Base-by-base conservation (phyloP, 2,113 vertebrate species). In the Dipodomys spectabilis region DNA sequence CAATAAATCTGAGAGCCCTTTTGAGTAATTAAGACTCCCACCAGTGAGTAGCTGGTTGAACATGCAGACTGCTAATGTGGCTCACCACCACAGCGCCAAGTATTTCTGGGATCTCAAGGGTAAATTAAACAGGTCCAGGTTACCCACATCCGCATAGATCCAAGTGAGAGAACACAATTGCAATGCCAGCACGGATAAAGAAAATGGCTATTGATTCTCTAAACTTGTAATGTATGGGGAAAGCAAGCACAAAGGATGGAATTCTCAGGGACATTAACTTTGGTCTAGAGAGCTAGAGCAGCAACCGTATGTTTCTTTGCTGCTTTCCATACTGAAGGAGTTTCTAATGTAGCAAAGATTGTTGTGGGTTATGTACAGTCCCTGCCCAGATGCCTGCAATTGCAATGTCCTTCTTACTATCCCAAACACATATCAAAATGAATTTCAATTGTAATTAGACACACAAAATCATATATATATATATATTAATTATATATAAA, bases 301-400 rank as follows among this genome's bases (percentile, higher is more conserved):
- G 90, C 64, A 74, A n/a, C 30, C 72, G 94, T 86, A 44, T 79
- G 78, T 23, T 82, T 90, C 78, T 57, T 28, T 32, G 45, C 67
- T 49, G 7, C 88, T 94, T 95, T 87, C 62, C 88, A 87, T 93
- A 95, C 94, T 85, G 77, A 95, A 88, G 81, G 85, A 67, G 1
- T 81, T 90, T 74, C 60, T 80, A 28, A 19, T 57, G 49, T 72
- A 91, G 87, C 32, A 94, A 91, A 73, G 2, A 73, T 65, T 89
- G 90, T 23, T 19, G 0, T 6, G 69, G 68, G 16, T 79, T 85
- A 30, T 19, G 9, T 7, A 27, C 22, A 62, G 20, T 90, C 72
- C 65, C 53, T 20, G 81, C 68, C 25, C 72, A 94, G 80, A n/a
- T 94, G n/a, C 67, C 68, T 77, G 12, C 6, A 67, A 87, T 25